These are phyloP conservation scores for Petrocephalus schoutedeni DNA, from an alignment of 2,797 vertebrate species.

Conservation along the genomic window DNA sequence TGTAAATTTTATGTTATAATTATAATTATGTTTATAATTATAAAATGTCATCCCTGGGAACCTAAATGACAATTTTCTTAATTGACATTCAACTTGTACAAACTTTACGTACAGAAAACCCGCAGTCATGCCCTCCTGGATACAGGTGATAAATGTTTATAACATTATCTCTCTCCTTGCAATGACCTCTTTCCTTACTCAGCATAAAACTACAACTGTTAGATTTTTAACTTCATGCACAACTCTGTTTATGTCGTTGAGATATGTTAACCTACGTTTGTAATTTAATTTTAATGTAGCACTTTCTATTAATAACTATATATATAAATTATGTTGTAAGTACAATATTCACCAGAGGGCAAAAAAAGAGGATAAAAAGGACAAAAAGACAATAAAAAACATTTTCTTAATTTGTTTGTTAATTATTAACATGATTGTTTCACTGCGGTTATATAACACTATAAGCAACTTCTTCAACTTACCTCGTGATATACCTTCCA, in stretches of 20 bases:
- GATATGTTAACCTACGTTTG: background rate
- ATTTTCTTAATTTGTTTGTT: background rate
- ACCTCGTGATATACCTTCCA: background rate
- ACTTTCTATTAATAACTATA: background rate
- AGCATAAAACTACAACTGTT: conserved; percentile 34
- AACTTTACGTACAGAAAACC: background rate
- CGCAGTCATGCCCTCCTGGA: conserved; percentile 45
- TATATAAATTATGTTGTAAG: background rate
- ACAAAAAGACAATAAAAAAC: background rate
- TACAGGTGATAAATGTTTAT: conserved; percentile 45
- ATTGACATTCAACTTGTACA: background rate
- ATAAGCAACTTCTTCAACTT: background rate
- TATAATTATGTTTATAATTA: background rate
- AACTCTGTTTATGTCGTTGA: background rate
- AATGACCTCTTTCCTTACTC: conserved; percentile 45
- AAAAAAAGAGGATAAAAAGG: background rate
- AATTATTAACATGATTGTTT: background rate
- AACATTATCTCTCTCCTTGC: conserved; percentile 31
- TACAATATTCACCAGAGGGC: background rate
- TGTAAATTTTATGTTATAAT: background rate
- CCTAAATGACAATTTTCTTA: background rate
- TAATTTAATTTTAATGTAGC: background rate
- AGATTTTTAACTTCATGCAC: background rate
- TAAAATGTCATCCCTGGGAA: background rate
- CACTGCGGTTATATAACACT: background rate